Conservation (phyloP, 2,888 invertebrate genomes). For the Limenitis camilla region DNA sequence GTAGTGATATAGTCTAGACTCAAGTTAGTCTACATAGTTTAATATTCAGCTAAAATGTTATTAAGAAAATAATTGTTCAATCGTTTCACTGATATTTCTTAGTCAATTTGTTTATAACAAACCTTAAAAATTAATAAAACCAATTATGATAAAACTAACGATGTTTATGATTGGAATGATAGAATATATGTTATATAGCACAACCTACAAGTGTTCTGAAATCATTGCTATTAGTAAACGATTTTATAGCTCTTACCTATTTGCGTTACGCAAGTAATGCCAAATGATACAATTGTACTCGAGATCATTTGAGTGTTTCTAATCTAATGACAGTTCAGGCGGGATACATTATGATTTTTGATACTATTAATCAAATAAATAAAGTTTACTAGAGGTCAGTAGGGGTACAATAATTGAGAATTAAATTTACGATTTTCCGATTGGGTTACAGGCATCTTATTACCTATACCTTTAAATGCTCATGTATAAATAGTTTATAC, state of each 20-base stretch:
- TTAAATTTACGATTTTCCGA: too few species aligned
- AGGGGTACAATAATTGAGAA: too few species aligned
- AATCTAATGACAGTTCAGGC: slow-evolving; percentile 20
- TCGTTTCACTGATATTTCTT: too few species aligned
- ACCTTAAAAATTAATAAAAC: background rate
- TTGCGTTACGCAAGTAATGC: slow-evolving; percentile 31
- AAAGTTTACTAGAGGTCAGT: background rate
- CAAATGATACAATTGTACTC: slow-evolving; percentile 28
- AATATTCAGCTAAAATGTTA: too few species aligned
- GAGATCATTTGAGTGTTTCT: slow-evolving; percentile 27
- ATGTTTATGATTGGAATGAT: slow-evolving; percentile 8
- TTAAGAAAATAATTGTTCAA: too few species aligned
- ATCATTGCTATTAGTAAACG: slow-evolving; percentile 31
- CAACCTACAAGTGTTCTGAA: slow-evolving; percentile 36
- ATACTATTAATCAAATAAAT: background rate
- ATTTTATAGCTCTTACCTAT: slow-evolving; percentile 31
- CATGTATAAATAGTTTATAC: too few species aligned
- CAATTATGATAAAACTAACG: background rate
- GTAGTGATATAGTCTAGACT: too few species aligned
- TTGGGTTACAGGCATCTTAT: too few species aligned
- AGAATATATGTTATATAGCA: slow-evolving; percentile 28
- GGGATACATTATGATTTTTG: background rate
- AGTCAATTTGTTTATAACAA: too few species aligned
- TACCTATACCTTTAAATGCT: too few species aligned
- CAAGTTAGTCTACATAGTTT: too few species aligned